A percentile compares a stretch with the other conserved stretches of the same genome.
Conservation (phyloP, 2,888 invertebrate genomes). For the Lacanobia oleracea region DNA sequence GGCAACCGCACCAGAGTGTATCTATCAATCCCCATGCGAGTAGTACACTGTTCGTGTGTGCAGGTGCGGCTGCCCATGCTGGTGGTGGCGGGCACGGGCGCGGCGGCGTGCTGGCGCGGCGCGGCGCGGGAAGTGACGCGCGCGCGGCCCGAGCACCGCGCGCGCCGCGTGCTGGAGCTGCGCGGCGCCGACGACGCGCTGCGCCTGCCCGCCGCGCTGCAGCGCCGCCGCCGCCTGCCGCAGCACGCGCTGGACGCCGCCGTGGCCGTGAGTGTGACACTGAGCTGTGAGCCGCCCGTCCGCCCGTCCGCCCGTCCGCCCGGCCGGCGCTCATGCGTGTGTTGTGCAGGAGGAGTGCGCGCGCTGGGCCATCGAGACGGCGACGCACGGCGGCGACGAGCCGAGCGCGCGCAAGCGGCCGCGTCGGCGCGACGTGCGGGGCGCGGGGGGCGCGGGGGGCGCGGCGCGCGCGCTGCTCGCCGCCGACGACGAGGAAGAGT, state of each 20-base stretch:
- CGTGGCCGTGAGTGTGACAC: slow-evolving; percentile 74
- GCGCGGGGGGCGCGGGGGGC: slow-evolving; percentile 18
- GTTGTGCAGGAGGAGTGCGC: slow-evolving; percentile 79
- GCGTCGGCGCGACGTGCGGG: slow-evolving; percentile 27
- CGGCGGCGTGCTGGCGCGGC: slow-evolving; percentile 82
- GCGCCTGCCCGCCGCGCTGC: slow-evolving; percentile 90
- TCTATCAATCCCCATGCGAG: too few species aligned
- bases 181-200: slow-evolving; percentile 93
- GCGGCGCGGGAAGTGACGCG: slow-evolving; percentile 87
- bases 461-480: slow-evolving; percentile 3
- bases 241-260: slow-evolving; percentile 93
- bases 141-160: slow-evolving; percentile 58
- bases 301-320: neutral
- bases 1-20: too few species aligned
- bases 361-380: slow-evolving; percentile 74
- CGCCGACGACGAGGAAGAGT: slow-evolving; percentile 66
- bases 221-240: slow-evolving; percentile 91
- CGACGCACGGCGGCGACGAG: slow-evolving; percentile 45
- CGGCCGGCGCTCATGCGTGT: neutral
- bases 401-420: slow-evolving; percentile 13
- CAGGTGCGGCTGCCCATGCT: slow-evolving; percentile 63
- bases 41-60: slow-evolving; percentile 6
- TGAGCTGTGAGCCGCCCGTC: neutral
- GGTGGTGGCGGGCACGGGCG: slow-evolving; percentile 92
- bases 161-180: slow-evolving; percentile 90